phyloP scores from a whole-genome alignment of 2,113 vertebrate genomes.

The Pycnonotus jocosus region DNA sequence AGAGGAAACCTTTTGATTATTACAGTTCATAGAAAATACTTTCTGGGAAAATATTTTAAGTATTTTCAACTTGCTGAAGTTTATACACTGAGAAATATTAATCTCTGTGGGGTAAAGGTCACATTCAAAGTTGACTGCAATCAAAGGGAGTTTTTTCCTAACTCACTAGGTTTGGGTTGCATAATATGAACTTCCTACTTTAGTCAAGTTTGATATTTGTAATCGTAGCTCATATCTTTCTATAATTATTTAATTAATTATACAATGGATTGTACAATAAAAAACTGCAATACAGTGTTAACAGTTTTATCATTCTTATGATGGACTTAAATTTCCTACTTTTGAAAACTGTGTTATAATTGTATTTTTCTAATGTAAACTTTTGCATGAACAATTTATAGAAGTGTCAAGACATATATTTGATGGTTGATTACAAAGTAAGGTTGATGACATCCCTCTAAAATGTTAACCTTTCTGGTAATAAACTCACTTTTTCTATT shows the following conservation, averaged over 20 bases:
- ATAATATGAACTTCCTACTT: not conserved
- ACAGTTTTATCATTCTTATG: not conserved
- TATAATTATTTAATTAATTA: not conserved
- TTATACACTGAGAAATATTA: not conserved
- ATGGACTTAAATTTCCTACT: not conserved
- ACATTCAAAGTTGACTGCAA: not conserved
- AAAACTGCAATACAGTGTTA: not conserved
- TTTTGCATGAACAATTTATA: not conserved
- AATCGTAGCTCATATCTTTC: not conserved
- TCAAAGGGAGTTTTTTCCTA: not conserved
- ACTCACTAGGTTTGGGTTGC: not conserved
- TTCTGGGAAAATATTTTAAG: not conserved
- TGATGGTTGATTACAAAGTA: not conserved
- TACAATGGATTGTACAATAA: not conserved
- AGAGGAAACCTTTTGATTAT: not conserved
- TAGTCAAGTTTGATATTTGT: not conserved
- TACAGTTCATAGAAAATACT: not conserved
- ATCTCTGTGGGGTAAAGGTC: not conserved
- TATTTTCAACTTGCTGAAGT: not conserved
- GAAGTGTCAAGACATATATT: not conserved
- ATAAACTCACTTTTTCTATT: not conserved
- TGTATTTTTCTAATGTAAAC: not conserved
- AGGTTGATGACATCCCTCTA: not conserved
- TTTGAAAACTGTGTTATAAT: not conserved
- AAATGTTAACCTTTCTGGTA: not conserved